Evolutionary conservation across 2,888 invertebrate species (phyloP).

Genomic region (Leucophenga montana): DNA sequence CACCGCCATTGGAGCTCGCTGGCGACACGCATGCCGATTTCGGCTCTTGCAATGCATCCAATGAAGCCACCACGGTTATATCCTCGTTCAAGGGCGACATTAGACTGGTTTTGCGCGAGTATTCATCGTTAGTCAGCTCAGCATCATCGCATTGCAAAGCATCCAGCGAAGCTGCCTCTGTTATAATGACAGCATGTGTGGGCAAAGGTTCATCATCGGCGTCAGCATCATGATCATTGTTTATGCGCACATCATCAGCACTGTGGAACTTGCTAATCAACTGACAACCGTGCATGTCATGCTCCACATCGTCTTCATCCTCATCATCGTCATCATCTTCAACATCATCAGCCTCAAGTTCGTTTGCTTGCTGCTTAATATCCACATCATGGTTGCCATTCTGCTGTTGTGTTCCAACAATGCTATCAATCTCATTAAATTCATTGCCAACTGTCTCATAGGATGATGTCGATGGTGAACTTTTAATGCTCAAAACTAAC

Average conservation of each 20-base stretch:
- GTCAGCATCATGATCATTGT: conserved; percentile 36
- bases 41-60: conserved; percentile 72
- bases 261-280: conserved; percentile 69
- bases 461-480: conserved; percentile 73
- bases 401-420: conserved; percentile 37
- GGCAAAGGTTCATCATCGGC: conserved; percentile 48
- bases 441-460: conserved; percentile 74
- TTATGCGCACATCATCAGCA: conserved; percentile 72
- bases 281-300: conserved; percentile 43
- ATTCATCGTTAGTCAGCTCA: conserved; percentile 76
- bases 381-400: neutral
- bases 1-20: conserved; percentile 92
- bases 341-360: conserved; percentile 20
- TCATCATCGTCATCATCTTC: conserved; percentile 29
- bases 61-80: conserved; percentile 68
- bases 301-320: conserved; percentile 35
- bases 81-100: conserved; percentile 81
- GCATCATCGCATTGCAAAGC: conserved; percentile 72
- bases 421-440: conserved; percentile 66
- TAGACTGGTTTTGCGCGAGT: conserved; percentile 73
- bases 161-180: conserved; percentile 82
- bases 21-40: conserved; percentile 86
- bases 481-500: conserved; percentile 64
- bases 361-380: neutral
- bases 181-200: conserved; percentile 82